Conservation (phyloP, 1,140 invertebrate genomes). For the Papilio glaucus region DNA sequence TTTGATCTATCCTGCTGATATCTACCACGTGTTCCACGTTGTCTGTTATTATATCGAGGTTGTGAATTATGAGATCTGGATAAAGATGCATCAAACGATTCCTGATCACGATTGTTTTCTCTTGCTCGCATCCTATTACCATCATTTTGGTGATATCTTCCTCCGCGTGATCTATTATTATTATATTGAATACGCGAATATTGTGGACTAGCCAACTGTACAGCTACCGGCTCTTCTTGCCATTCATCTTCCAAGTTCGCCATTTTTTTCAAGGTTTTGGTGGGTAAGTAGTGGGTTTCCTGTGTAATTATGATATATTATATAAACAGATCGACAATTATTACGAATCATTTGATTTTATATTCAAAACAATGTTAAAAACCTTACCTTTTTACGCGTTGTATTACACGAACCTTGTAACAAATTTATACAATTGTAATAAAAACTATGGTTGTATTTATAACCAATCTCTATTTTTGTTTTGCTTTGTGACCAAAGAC, state of each 20-base stretch:
- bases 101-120: neutral
- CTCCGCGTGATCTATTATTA: constrained; percentile 49
- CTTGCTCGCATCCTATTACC: neutral
- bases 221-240: constrained; percentile 46
- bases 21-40: neutral
- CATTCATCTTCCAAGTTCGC: constrained; percentile 61
- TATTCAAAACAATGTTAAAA: neutral
- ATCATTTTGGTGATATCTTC: constrained; percentile 45
- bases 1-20: constrained; percentile 16
- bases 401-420: neutral
- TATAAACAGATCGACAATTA: no score
- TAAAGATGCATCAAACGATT: neutral
- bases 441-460: no score
- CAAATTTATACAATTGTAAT: no score
- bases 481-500: no score
- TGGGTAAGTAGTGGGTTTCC: no score
- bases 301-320: no score
- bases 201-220: constrained; percentile 40
- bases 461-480: no score
- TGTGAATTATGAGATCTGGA: neutral
- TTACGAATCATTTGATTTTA: neutral
- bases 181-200: constrained; percentile 31
- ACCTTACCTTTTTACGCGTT: constrained; percentile 1
- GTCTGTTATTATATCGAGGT: constrained; percentile 15
- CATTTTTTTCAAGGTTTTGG: constrained; percentile 45